Evolutionary conservation across 2,797 vertebrate species (phyloP), one percentile per base, ranked within the genome.

Genomic region (Typhlichthys subterraneus): DNA sequence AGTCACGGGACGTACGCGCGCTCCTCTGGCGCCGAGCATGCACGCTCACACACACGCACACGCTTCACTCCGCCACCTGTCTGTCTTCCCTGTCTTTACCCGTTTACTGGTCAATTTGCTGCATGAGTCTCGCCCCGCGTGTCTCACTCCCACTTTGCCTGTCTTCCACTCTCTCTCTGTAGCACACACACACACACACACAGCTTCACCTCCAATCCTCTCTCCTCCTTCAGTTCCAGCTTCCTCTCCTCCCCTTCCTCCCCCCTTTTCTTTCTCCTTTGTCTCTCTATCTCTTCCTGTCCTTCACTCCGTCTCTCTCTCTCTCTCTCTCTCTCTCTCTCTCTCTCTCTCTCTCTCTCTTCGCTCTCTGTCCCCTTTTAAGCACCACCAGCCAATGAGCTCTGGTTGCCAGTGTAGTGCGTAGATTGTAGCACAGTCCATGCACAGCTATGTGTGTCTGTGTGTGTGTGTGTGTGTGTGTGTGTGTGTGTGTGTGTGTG

Each of bases 231-330:
- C 76, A 72, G 51, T 81, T 75, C 70, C 63, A 55, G 59, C 73
- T 78, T 82, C 83, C 79, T 83, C 59, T 64, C 56, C 67, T 82
- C 68, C 74, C 70, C 73, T 78, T 82, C 83, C 79, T 83, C 59
- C 65, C 55, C 65, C 80, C 65, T 73, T 69, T 80, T 52, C 59
- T 70, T 79, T 82, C 62, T 42, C 47, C 61, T 56, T 31, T n/a
- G 4, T 4, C 46, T 23, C 46, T 23, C 51, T 19, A 47, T 31
- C 13, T 57, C 14, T 17, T 15, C 67, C 80, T 70, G 61, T 60
- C 67, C 57, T 65, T 70, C 72, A 29, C 23, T 29, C 23, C 23
- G 4, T 29, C 4, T 29, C 23, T 29, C 23, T 29, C 3, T 29
- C 23, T 78, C 81, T 84, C 83, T 85, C 81, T 87, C 82, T 23